phyloP scores from a whole-genome alignment of 2,113 vertebrate genomes.

The Poeciliopsis occidentalis region DNA sequence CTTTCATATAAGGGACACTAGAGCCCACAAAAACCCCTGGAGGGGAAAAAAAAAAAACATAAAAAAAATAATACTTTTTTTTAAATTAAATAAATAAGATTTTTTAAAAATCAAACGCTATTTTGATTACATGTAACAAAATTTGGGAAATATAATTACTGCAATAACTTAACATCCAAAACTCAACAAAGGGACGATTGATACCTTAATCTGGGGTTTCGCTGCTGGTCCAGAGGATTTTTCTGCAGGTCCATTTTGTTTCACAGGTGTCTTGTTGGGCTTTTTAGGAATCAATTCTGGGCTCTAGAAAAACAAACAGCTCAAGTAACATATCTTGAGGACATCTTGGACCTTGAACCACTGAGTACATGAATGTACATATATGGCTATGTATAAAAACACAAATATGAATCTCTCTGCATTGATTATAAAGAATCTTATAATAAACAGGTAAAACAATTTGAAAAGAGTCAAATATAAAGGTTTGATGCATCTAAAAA shows the following conservation, averaged over 20 bases:
- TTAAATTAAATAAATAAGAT: too few relatives aligned
- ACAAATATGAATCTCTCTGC: not conserved
- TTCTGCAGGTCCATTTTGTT: constrained; percentile 74
- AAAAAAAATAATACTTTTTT: too few relatives aligned
- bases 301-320: constrained; percentile 52
- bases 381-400: not conserved
- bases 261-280: constrained; percentile 68
- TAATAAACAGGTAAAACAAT: not conserved
- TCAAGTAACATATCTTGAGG: constrained; percentile 1
- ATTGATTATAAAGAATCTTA: not conserved
- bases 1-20: too few relatives aligned
- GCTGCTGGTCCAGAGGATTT: constrained; percentile 65
- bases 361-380: too few relatives aligned
- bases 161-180: constrained; percentile 3
- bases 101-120: not conserved
- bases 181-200: constrained; percentile 1
- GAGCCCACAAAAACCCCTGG: too few relatives aligned
- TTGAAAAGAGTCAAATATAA: not conserved
- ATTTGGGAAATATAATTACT: rapidly evolving
- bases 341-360: not conserved
- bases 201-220: constrained; percentile 74
- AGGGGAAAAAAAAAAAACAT: too few relatives aligned
- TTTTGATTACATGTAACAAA: not conserved
- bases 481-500: not conserved
- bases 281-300: constrained; percentile 62